Base-by-base conservation (phyloP, 2,113 vertebrate species). In the Lontra canadensis region DNA sequence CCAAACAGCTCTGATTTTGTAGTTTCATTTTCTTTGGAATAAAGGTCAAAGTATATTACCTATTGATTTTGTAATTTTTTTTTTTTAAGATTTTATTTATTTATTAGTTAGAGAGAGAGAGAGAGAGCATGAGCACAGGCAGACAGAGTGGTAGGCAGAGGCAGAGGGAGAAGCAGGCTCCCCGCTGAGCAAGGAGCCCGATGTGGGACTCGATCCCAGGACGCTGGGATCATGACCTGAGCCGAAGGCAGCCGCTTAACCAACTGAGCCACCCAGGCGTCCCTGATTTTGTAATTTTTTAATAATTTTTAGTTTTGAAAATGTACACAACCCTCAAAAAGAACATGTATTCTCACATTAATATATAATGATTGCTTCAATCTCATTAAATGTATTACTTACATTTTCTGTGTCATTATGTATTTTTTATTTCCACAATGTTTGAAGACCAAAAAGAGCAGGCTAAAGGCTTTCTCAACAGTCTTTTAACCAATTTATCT, bases 291-390 rank as follows among this genome's bases (percentile, higher is more conserved):
- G 12, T 57, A 39, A 86, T n/a, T 63, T 65, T 82, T 83, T 74
- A 69, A 20, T 78, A 42, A 52, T 14, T 93, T 85, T 90, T 89
- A 61, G 7, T 69, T 96, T 87, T 47, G 10, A 94, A 96, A 96
- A 81, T n/a, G 2, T 47, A 61, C 7, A 90, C 44, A 95, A 21
- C 17, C 11, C 15, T 93, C 29, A 44, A 65, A 94, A 93, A 88
- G 26, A 90, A 73, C n/a, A 80, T 13, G 8, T 47, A 29, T 82
- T 47, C 31, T 79, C 26, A 55, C 34, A n/a, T 85, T 93, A 88
- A 82, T 59, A 49, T 34, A 44, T 23, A 80, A 36, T 42, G 31
- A 92, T 57, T 26, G 71, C 55, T 95, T 96, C 34, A 79, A 86
- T 82, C 61, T 89, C 59, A 39, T 44, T 42, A 94, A 36, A 4